A percentile compares a stretch with the other conserved stretches of the same genome.
phyloP scores from a whole-genome alignment of 2,888 invertebrate species.

The Pegoplata infirma region DNA sequence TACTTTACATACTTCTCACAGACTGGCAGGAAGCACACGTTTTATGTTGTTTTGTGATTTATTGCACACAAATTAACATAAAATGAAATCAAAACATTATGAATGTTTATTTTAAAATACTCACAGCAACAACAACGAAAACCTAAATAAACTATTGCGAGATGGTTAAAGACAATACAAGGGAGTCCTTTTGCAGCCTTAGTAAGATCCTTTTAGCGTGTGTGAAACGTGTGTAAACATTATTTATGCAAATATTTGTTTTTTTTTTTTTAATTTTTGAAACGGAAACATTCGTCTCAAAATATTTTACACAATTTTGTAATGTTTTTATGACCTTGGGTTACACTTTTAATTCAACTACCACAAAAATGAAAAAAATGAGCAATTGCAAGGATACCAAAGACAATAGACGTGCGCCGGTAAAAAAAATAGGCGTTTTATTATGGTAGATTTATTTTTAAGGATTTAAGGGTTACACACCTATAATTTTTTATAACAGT shows the following conservation, averaged over 20 bases:
- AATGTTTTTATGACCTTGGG: conserved; percentile 48
- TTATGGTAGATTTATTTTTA: conserved; percentile 25
- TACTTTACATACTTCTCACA: conserved; percentile 29
- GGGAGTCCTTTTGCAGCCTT: conserved; percentile 25
- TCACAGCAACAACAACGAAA: conserved; percentile 1
- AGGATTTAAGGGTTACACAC: conserved; percentile 43
- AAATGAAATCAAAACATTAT: conserved; percentile 74
- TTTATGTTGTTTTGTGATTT: conserved; percentile 65
- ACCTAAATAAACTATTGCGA: conserved; percentile 45
- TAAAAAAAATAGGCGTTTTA: conserved; percentile 55
- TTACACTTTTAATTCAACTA: conserved; percentile 1
- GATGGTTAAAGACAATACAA: conserved; percentile 14
- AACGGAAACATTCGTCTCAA: conserved; percentile 37
- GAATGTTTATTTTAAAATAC: conserved; percentile 71
- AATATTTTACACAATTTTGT: conserved; percentile 38
- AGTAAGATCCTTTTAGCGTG: conserved; percentile 37
- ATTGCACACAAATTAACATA: conserved; percentile 71
- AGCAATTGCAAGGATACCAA: conserved; percentile 35
- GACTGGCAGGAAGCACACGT: conserved; percentile 77
- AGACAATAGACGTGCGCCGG: conserved; percentile 20
- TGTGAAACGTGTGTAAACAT: conserved; percentile 59
- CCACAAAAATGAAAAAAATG: conserved; percentile 26
- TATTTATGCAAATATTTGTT: conserved; percentile 65
- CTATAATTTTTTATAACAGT: conserved; percentile 11
- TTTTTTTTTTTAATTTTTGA: background rate